Evolutionary conservation across 2,113 vertebrate genomes (phyloP).

Genomic region (Perca schrenkii): DNA sequence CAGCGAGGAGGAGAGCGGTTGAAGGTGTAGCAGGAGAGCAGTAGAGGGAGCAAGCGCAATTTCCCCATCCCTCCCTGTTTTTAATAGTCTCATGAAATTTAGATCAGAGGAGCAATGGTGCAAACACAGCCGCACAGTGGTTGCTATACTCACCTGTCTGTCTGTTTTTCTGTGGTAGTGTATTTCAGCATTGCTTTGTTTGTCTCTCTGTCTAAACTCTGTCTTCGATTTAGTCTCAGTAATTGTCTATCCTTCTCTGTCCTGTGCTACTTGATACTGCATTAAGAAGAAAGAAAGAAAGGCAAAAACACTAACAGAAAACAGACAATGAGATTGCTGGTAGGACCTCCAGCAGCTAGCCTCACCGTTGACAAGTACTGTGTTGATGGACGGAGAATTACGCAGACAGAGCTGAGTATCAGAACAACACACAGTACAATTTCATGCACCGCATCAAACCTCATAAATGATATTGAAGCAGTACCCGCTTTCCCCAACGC

Average conservation of each 20-base stretch:
- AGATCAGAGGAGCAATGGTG: slow-evolving; percentile 73
- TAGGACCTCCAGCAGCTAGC: slow-evolving; percentile 26
- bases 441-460: slow-evolving; percentile 49
- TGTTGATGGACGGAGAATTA: slow-evolving; percentile 31
- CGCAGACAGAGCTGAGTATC: slow-evolving; percentile 16
- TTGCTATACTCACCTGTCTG: slow-evolving; percentile 57
- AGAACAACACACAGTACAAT: slow-evolving; percentile 34
- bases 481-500: slow-evolving; percentile 23
- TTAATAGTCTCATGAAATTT: slow-evolving; percentile 81
- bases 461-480: slow-evolving; percentile 46
- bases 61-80: slow-evolving; percentile 62
- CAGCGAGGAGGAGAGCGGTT: slow-evolving; percentile 55
- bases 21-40: slow-evolving; percentile 52
- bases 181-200: slow-evolving; percentile 54
- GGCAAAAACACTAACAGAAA: slow-evolving; percentile 23
- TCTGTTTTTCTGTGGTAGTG: slow-evolving; percentile 26
- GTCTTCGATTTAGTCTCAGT: slow-evolving; percentile 35
- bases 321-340: slow-evolving; percentile 20
- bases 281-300: slow-evolving; percentile 18
- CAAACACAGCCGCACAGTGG: slow-evolving; percentile 60
- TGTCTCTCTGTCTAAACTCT: slow-evolving; percentile 32
- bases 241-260: slow-evolving; percentile 24
- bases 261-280: slow-evolving; percentile 11
- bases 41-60: slow-evolving; percentile 59
- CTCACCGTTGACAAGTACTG: slow-evolving; percentile 10